Conservation (phyloP, 2,113 vertebrate species). For the Pteronura brasiliensis region DNA sequence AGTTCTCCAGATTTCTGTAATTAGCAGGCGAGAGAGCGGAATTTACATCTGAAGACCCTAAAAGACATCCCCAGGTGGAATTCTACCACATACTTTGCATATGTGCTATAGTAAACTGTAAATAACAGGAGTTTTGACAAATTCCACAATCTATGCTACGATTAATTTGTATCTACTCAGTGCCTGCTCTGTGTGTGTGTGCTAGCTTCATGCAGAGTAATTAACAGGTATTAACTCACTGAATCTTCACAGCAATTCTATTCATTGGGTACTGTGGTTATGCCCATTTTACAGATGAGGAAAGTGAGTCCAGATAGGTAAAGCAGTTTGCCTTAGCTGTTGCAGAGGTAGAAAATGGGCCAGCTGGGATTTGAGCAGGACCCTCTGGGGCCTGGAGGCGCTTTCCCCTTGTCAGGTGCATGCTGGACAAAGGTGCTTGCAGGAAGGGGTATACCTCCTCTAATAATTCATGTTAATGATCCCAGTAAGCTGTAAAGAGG, state of each 20-base stretch:
- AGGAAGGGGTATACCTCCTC: conserved; percentile 67
- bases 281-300: neutral
- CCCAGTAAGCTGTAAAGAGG: conserved; percentile 70
- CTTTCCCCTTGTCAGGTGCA: neutral
- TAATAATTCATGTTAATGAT: conserved; percentile 76
- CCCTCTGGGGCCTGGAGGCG: neutral
- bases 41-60: neutral
- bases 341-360: neutral
- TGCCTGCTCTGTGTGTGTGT: neutral
- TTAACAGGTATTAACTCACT: fast-evolving
- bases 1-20: neutral
- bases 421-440: conserved; percentile 62
- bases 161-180: neutral
- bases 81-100: neutral
- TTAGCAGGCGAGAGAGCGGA: neutral
- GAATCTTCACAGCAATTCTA: neutral
- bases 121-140: neutral
- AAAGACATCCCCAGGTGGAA: neutral
- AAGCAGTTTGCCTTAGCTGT: neutral
- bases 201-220: neutral
- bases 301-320: neutral
- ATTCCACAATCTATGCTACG: neutral
- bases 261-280: neutral
- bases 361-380: neutral
- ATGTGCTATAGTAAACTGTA: neutral